phyloP scores from a whole-genome alignment of 2,888 invertebrate genomes.

The Philopedon plagiatum region DNA sequence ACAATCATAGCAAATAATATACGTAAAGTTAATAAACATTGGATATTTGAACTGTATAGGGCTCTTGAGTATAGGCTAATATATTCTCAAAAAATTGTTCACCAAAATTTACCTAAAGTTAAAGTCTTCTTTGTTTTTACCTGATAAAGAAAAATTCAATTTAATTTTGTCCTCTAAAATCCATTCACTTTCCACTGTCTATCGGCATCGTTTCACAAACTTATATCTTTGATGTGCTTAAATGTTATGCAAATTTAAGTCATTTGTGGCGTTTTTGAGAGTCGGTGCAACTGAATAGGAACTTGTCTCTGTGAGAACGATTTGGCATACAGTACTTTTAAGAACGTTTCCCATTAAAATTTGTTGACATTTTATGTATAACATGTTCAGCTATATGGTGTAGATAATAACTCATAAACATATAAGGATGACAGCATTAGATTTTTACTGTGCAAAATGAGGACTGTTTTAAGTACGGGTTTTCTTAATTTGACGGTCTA shows the following conservation, averaged over 20 bases:
- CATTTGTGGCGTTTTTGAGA: conserved; percentile 20
- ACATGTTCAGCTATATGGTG: too few relatives aligned
- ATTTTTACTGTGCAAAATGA: not conserved
- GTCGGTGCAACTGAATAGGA: conserved; percentile 23
- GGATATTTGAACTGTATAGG: too few relatives aligned
- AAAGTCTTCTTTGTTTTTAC: too few relatives aligned
- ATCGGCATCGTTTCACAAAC: conserved; percentile 16
- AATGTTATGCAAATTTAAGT: conserved; percentile 28
- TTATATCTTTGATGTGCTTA: conserved; percentile 30
- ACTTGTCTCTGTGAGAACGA: conserved; percentile 33
- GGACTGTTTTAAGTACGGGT: too few relatives aligned
- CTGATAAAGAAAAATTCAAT: too few relatives aligned
- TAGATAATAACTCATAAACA: not conserved
- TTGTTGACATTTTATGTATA: conserved; percentile 9
- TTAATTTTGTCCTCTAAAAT: not conserved
- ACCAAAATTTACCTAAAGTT: too few relatives aligned
- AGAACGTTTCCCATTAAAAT: conserved; percentile 7
- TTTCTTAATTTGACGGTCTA: too few relatives aligned
- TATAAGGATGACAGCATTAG: not conserved
- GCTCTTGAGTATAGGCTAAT: too few relatives aligned
- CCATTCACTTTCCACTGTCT: not conserved
- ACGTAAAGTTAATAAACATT: too few relatives aligned
- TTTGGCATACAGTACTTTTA: conserved; percentile 17
- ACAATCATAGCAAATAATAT: too few relatives aligned
- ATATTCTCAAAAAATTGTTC: too few relatives aligned